Evolutionary conservation across 2,888 invertebrate genomes (phyloP).

Genomic region (Erynnis tages): DNA sequence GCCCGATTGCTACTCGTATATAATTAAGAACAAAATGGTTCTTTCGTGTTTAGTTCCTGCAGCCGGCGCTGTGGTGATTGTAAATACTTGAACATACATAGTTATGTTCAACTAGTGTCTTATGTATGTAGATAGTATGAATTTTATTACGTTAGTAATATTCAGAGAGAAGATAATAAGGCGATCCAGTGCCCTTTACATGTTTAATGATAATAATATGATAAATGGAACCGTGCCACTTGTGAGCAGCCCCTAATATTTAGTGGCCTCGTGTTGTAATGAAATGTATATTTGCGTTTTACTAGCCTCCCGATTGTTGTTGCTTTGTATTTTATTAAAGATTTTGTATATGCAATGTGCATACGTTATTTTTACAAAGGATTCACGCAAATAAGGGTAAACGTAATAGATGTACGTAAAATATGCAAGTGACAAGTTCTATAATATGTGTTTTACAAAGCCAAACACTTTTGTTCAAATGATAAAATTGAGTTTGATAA

Average conservation of each 20-base stretch:
- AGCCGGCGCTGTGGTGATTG: background rate
- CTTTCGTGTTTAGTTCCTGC: background rate
- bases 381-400: no score
- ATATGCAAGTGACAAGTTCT: no score
- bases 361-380: no score
- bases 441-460: no score
- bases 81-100: constrained; percentile 14
- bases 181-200: no score
- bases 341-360: no score
- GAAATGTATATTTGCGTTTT: background rate
- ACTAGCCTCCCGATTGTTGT: constrained; percentile 1
- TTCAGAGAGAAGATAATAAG: no score
- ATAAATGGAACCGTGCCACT: background rate
- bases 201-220: no score
- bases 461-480: no score
- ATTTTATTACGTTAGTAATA: constrained; percentile 4
- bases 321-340: background rate
- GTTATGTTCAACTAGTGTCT: constrained; percentile 2
- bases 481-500: no score
- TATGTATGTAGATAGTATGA: constrained; percentile 29
- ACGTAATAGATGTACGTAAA: no score
- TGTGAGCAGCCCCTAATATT: background rate
- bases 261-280: background rate
- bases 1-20: no score
- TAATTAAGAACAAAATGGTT: background rate